Percentiles rank a stretch among this genome's conserved stretches.
phyloP scores from a whole-genome alignment of 2,888 invertebrate genomes.

The Drosophila emarginata region DNA sequence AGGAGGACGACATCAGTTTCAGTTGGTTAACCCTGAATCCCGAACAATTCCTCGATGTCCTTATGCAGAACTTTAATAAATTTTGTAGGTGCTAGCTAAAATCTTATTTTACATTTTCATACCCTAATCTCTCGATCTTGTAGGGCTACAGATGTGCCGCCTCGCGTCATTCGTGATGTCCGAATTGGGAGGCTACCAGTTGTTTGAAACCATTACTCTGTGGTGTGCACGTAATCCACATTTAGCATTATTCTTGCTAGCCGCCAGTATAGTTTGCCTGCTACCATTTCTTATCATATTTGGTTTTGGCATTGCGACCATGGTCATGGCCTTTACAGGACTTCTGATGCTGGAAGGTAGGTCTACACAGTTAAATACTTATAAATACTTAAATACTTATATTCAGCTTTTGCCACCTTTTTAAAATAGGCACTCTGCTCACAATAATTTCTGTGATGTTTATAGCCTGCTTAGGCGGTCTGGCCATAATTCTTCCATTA shows the following conservation, averaged over 20 bases:
- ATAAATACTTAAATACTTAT: not conserved
- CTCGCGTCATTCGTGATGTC: constrained; percentile 47
- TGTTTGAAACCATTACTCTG: constrained; percentile 51
- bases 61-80: not conserved
- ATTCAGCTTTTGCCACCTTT: constrained; percentile 1
- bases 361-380: not conserved
- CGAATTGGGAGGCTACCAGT: constrained; percentile 69
- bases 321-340: constrained; percentile 80
- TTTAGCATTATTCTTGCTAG: constrained; percentile 61
- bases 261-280: constrained; percentile 58
- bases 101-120: not conserved
- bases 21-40: not conserved
- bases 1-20: not conserved
- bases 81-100: not conserved
- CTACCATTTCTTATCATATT: constrained; percentile 79
- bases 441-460: constrained; percentile 79
- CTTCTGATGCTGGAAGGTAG: constrained; percentile 81
- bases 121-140: not conserved
- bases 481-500: constrained; percentile 67
- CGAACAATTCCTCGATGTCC: not conserved
- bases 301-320: constrained; percentile 77
- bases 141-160: constrained; percentile 62
- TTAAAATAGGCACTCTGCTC: constrained; percentile 76
- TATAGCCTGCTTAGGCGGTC: constrained; percentile 76
- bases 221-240: constrained; percentile 75